Evolutionary conservation across 1,140 invertebrate species (phyloP).

Genomic region (Lasaia peninsularis): DNA sequence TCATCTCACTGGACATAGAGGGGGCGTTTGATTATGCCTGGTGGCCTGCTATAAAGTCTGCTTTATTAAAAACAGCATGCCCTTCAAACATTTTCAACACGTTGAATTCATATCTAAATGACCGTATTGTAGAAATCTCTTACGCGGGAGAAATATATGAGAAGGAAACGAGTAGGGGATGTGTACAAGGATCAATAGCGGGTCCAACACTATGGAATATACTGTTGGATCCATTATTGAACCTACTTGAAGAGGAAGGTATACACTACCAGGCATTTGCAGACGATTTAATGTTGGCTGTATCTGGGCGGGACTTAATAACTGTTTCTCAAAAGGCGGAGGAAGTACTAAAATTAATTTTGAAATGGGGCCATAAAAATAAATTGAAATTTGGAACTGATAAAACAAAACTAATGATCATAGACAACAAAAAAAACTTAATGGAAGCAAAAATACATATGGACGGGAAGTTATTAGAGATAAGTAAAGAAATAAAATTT

Average conservation of each 20-base stretch:
- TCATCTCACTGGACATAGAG: no score
- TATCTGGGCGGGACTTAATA: neutral
- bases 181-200: slow-evolving; percentile 16
- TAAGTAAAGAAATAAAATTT: neutral
- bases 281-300: slow-evolving; percentile 3
- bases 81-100: no score
- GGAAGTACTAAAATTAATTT: neutral
- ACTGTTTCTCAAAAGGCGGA: neutral
- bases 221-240: slow-evolving; percentile 6
- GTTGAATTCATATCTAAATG: no score
- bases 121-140: no score
- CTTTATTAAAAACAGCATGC: no score
- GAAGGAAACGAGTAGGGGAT: neutral
- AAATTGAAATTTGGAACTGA: neutral
- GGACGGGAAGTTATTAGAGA: neutral
- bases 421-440: neutral
- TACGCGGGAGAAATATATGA: no score
- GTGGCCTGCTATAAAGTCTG: no score
- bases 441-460: neutral
- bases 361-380: neutral
- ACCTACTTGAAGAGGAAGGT: neutral
- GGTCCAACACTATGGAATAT: slow-evolving; percentile 18
- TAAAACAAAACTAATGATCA: neutral
- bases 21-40: no score
- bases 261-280: slow-evolving; percentile 19